Evolutionary conservation across 2,797 vertebrate species (phyloP).

Genomic region (Enoplosus armatus): DNA sequence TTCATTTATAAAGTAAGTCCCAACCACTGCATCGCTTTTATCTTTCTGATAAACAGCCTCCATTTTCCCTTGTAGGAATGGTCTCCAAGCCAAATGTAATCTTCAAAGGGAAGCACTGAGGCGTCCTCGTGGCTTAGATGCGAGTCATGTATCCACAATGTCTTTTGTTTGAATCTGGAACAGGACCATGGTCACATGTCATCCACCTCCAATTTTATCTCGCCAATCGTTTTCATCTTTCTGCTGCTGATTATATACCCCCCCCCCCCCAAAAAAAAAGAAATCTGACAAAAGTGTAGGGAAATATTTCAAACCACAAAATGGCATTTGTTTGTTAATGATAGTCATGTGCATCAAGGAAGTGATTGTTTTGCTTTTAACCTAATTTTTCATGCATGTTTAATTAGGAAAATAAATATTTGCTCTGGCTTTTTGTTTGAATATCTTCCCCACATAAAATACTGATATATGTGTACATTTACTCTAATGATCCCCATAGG

Average conservation of each 20-base stretch:
- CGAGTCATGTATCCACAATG: constrained; percentile 17
- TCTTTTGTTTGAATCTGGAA: constrained; percentile 53
- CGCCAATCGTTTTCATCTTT: no score
- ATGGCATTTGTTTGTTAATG: neutral
- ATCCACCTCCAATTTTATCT: no score
- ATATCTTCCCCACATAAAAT: constrained; percentile 3
- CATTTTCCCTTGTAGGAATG: constrained; percentile 24
- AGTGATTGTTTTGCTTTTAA: no score
- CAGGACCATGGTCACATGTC: constrained; percentile 16
- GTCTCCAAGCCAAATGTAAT: constrained; percentile 56
- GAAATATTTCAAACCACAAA: no score
- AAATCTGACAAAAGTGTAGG: neutral
- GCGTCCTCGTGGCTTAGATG: constrained; percentile 35
- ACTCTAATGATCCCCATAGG: constrained; percentile 43
- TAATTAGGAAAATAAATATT: neutral
- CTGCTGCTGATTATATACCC: no score
- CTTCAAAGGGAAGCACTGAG: constrained; percentile 67
- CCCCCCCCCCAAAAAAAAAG: neutral
- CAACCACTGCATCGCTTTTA: constrained; percentile 51
- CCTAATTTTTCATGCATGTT: no score
- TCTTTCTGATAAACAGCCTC: constrained; percentile 58
- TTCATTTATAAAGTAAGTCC: constrained; percentile 62
- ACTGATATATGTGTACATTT: constrained; percentile 25
- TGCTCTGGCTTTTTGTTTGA: neutral
- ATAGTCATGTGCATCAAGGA: neutral